Evolutionary conservation across 1,140 invertebrate species (phyloP).

Genomic region (Eumeta japonica): DNA sequence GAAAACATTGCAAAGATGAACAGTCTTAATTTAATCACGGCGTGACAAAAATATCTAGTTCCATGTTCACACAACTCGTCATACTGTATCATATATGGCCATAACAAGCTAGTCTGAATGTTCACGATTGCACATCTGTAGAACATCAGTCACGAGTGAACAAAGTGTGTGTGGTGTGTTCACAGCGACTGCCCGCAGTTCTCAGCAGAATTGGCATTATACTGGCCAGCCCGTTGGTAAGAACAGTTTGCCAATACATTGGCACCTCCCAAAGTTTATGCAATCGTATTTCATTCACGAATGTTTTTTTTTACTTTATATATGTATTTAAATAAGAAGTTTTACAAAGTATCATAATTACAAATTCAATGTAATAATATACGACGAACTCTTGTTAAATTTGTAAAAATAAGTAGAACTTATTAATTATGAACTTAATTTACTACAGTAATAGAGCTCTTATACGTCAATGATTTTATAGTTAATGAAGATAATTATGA

Average conservation of each 20-base stretch:
- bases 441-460: too few relatives aligned
- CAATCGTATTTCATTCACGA: slow-evolving; percentile 37
- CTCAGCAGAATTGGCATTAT: slow-evolving; percentile 90
- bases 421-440: too few relatives aligned
- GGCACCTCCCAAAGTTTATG: slow-evolving; percentile 37
- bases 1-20: slow-evolving; percentile 53
- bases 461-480: too few relatives aligned
- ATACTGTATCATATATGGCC: slow-evolving; percentile 27
- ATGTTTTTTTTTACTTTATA: not conserved
- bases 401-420: too few relatives aligned
- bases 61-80: too few relatives aligned
- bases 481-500: too few relatives aligned
- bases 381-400: too few relatives aligned
- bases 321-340: not conserved
- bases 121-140: slow-evolving; percentile 45
- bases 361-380: not conserved
- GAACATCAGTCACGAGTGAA: slow-evolving; percentile 53
- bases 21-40: slow-evolving; percentile 9
- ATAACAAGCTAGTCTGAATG: slow-evolving; percentile 47
- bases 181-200: slow-evolving; percentile 87
- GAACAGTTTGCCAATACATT: slow-evolving; percentile 59
- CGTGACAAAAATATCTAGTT: slow-evolving; percentile 6
- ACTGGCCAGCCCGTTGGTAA: slow-evolving; percentile 90
- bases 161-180: slow-evolving; percentile 62
- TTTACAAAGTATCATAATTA: not conserved